Evolutionary conservation across 2,888 invertebrate genomes (phyloP), one percentile per base, ranked within the genome.

Genomic region (Empis stercorea): DNA sequence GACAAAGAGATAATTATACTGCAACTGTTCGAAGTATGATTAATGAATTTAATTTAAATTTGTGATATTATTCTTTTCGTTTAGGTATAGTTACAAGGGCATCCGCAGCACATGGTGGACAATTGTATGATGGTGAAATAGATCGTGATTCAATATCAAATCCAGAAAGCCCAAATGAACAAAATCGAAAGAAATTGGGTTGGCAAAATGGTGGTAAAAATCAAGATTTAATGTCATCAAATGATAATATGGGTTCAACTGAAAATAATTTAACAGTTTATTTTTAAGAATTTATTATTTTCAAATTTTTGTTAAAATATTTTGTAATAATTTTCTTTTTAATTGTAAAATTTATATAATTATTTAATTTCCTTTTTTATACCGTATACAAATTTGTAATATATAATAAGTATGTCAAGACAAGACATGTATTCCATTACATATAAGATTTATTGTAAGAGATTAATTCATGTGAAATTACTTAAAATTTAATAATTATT

Each of bases 101-200:
- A 44, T 68, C 70, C 17, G 65, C 66, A 49, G 48, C 50, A 15
- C 55, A 57, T 43, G 68, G 68, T 46, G 65, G 70, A 27, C 64
- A 68, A 50, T 63, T 65, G 44, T 68, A 63, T 51, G 68, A 74
- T 64, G 56, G 73, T 65, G 56, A 67, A 61, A 45, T 61, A 61
- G 62, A 68, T 57, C 56, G 60, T 50, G 63, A 63, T 55, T 59
- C 66, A 11, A 57, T 65, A 52, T 61, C 63, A 44, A 59, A 59
- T 51, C 54, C 56, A 23, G 58, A 71, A 70, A 64, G 71, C 71
- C 66, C 59, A 71, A 59, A 60, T 65, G 52, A 51, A 61, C 59
- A 84, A 82, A 69, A 43, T 81, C 84, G 51, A 87, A 87, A 70
- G 84, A 85, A 61, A 73, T 87, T 27, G 57, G 59, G 41, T 30